Evolutionary conservation across 2,797 vertebrate species (phyloP), one percentile per base, ranked within the genome.

Genomic region (Dendrocincla tyrannina): DNA sequence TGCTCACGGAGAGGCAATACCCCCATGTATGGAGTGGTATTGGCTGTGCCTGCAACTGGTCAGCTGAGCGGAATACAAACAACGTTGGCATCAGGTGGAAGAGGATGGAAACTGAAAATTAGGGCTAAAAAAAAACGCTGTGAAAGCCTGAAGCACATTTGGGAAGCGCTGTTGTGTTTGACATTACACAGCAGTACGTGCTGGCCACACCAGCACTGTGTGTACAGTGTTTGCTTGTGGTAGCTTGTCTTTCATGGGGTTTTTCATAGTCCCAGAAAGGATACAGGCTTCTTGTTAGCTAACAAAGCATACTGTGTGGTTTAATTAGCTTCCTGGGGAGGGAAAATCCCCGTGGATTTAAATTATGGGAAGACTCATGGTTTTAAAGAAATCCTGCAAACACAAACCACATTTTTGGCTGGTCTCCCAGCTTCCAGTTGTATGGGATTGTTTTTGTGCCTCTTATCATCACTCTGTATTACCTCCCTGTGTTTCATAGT

Each of bases 241-340:
- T 24, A 64, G 30, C 44, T 37, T 44, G 17, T 41, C 9, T 85
- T 76, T 69, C 15, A 1, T n/a, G 47, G 20, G 18, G 13, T 8
- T 86, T 88, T 90, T 63, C 59, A 28, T 17, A 73, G 62, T 27
- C 52, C n/a, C 16, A 10, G 87, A 42, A 93, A 94, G 33, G 35
- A 74, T 22, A 52, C 7, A 42, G 47, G 22, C 85, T 85, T 59
- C 77, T 88, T 79, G 59, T 91, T 89, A 93, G 53, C 74, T 89
- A 86, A 74, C 33, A 91, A 70, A 97, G 87, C 70, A 70, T 77
- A 30, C 60, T 82, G 70, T 67, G 56, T 85, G 37, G 44, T 49
- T 95, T 88, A 94, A 95, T 94, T 91, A 92, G 64, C 52, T 91
- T 77, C 74, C 49, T 70, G 27, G 18, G 59, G 77, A 47, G 81